Evolutionary conservation across 2,113 vertebrate species (phyloP).

Genomic region (Galeopterus variegatus): DNA sequence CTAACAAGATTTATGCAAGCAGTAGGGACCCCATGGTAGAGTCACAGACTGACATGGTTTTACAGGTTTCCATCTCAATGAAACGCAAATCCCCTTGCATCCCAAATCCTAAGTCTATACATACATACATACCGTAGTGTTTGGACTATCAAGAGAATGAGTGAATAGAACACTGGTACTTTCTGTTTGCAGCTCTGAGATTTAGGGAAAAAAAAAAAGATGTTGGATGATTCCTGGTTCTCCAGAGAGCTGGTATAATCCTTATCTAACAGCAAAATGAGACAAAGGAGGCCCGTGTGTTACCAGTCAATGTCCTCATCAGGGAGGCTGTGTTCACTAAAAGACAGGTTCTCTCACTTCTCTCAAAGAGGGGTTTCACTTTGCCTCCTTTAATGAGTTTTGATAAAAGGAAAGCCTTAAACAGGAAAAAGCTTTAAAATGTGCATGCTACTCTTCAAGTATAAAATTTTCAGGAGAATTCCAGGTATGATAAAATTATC

Average conservation of each 20-base stretch:
- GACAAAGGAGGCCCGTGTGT: neutral
- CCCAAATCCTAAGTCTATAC: neutral
- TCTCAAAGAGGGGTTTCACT: neutral
- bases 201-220: neutral
- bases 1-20: neutral
- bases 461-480: slow-evolving; percentile 19
- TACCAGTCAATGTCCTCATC: neutral
- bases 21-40: neutral
- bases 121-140: neutral
- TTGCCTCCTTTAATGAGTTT: slow-evolving; percentile 21
- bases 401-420: slow-evolving; percentile 22
- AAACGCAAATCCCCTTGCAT: neutral
- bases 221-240: neutral
- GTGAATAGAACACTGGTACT: neutral
- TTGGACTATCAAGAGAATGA: slow-evolving; percentile 38
- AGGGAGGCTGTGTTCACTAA: neutral
- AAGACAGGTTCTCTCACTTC: neutral
- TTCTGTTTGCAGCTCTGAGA: neutral
- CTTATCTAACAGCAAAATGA: neutral
- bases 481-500: neutral
- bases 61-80: neutral
- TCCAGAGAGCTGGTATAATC: neutral
- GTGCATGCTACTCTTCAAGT: neutral
- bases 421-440: neutral
- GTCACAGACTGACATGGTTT: neutral